Evolutionary conservation across 2,888 invertebrate species (phyloP).

Genomic region (Chromoteleia sp.): DNA sequence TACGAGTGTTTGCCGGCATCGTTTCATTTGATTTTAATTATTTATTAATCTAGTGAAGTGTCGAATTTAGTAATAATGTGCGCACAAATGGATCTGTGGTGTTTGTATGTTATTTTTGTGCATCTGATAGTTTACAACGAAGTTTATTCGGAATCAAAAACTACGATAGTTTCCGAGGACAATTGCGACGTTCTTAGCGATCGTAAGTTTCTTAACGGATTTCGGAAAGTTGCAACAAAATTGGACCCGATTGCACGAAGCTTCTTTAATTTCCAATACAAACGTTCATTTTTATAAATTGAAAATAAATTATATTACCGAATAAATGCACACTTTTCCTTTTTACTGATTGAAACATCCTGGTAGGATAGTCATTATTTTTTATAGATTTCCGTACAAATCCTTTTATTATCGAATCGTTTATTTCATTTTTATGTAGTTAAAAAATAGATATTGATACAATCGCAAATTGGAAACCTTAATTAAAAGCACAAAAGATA

Average conservation of each 20-base stretch:
- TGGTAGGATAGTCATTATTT: too few species aligned
- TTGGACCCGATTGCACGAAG: neutral
- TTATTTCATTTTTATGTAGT: neutral
- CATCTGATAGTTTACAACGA: constrained; percentile 15
- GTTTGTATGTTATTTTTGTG: constrained; percentile 32
- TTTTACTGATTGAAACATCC: too few species aligned
- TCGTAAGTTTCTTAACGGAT: constrained; percentile 40
- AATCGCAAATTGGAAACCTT: constrained; percentile 24
- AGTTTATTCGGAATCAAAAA: constrained; percentile 28
- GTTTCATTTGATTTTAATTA: neutral
- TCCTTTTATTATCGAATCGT: too few species aligned
- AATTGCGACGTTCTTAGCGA: constrained; percentile 21
- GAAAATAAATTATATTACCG: too few species aligned
- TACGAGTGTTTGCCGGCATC: too few species aligned
- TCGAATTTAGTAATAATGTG: neutral
- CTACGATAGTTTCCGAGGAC: neutral
- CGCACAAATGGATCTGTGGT: neutral
- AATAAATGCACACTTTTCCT: too few species aligned
- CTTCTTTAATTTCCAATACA: too few species aligned
- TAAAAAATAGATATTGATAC: constrained; percentile 13
- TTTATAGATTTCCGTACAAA: too few species aligned
- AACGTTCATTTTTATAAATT: too few species aligned
- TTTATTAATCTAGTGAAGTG: too few species aligned
- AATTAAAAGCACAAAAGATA: constrained; percentile 23
- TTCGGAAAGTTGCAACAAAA: neutral